Evolutionary conservation across 2,113 vertebrate genomes (phyloP), one percentile per base, ranked within the genome.

Genomic region (Chaenocephalus aceratus): DNA sequence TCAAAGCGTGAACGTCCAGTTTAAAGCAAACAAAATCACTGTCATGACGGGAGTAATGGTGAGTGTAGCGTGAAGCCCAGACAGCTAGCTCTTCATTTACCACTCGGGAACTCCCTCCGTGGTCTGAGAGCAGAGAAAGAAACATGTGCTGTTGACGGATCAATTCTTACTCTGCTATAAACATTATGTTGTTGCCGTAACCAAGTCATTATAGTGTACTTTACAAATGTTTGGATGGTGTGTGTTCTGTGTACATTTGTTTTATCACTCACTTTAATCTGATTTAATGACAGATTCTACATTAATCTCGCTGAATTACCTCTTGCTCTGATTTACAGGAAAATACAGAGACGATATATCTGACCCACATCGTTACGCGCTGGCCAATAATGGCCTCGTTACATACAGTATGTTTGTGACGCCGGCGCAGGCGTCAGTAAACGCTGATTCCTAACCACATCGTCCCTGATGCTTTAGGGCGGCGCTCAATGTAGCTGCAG

Each of bases 31-130:
- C n/a, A 18, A 76, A 72, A 79, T 59, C 34, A 10, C 73, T 10
- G 54, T 79, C 70, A 62, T 66, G n/a, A 41, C n/a, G 21, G 44
- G 46, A 60, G 77, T 63, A 34, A 70, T 63, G 72, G 71, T 77
- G 62, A 67, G 64, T 72, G 41, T 53, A 54, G 72, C 54, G 6
- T 82, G 81, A 79, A 13, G 74, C 77, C 77, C 72, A 64, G 77
- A 82, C 85, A 86, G 66, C 77, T 79, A 75, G 80, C 67, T 86
- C 66, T 84, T 80, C 44, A 84, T 84, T 73, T 58, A 34, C 8
- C 52, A 21, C 30, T 51, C 46, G 45, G 69, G 53, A 72, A 82
- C 49, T 70, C 72, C 76, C 61, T 63, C 72, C 67, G 70, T 77
- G 52, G 68, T 86, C n/a, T 59, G 48, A 80, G 18, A 67, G 64